Conservation (phyloP, 1,140 invertebrate genomes). For the Drosophila paulistorum region DNA sequence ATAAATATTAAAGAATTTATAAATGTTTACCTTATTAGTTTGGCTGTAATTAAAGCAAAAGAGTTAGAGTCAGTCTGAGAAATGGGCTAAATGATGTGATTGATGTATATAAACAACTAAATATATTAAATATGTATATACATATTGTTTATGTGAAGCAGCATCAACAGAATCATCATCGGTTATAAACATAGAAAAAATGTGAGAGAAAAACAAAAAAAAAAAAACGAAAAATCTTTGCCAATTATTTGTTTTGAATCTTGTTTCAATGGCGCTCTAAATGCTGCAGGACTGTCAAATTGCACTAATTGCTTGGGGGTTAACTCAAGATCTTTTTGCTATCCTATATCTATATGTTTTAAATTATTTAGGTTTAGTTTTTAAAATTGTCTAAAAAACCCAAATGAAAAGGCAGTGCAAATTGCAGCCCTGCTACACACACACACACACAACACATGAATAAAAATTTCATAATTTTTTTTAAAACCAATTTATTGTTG, state of each 20-base stretch:
- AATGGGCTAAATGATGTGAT: no score
- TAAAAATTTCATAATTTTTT: conserved; percentile 50
- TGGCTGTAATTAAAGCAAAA: no score
- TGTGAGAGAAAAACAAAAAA: no score
- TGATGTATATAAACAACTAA: background rate
- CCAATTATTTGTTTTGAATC: background rate
- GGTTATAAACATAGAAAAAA: background rate
- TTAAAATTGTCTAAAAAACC: background rate
- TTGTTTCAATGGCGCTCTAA: conserved; percentile 8
- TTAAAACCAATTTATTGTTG: conserved; percentile 46
- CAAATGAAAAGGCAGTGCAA: background rate
- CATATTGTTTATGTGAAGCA: background rate
- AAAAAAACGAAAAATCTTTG: background rate
- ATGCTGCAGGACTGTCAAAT: background rate
- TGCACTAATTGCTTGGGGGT: background rate
- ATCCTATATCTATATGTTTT: background rate
- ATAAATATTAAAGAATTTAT: no score
- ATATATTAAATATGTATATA: background rate
- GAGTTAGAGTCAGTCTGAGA: no score
- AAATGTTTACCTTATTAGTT: no score
- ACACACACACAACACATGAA: conserved; percentile 47
- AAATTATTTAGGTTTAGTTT: background rate
- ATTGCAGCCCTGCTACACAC: background rate
- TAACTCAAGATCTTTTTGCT: background rate
- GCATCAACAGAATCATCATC: background rate